Percentiles rank a stretch among this genome's conserved stretches.
Evolutionary conservation across 2,113 vertebrate genomes (phyloP).

Genomic region (Thunnus maccoyii): DNA sequence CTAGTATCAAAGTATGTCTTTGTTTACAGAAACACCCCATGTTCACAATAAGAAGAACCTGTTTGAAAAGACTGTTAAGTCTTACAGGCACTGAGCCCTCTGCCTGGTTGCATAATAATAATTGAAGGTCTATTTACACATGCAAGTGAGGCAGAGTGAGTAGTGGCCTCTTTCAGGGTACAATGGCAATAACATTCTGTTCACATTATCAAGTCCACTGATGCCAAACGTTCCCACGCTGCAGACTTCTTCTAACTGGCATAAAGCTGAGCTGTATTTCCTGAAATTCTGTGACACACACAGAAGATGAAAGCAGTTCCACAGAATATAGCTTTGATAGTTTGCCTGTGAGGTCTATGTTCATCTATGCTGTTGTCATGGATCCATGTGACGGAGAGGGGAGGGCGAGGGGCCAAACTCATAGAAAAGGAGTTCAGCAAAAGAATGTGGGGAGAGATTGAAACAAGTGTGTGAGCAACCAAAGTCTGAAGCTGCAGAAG

Average conservation of each 20-base stretch:
- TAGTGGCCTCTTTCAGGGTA: constrained; percentile 1
- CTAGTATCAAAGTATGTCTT: constrained; percentile 5
- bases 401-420: not conserved
- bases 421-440: constrained; percentile 34
- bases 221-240: constrained; percentile 37
- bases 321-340: not conserved
- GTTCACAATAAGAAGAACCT: constrained; percentile 19
- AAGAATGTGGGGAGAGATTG: constrained; percentile 45
- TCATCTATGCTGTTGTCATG: constrained; percentile 30
- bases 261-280: not conserved
- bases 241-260: not conserved
- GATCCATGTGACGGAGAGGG: constrained; percentile 64
- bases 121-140: constrained; percentile 53
- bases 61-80: constrained; percentile 26
- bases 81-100: constrained; percentile 27
- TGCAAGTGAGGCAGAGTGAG: constrained; percentile 17
- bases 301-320: not conserved
- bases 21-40: constrained; percentile 10
- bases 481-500: constrained; percentile 13
- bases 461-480: not conserved
- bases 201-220: not conserved
- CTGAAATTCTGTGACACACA: not conserved
- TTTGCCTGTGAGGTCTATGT: not conserved
- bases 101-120: constrained; percentile 51
- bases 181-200: constrained; percentile 35